Evolutionary conservation across 2,113 vertebrate genomes (phyloP).

Genomic region (Syngnathus typhle): DNA sequence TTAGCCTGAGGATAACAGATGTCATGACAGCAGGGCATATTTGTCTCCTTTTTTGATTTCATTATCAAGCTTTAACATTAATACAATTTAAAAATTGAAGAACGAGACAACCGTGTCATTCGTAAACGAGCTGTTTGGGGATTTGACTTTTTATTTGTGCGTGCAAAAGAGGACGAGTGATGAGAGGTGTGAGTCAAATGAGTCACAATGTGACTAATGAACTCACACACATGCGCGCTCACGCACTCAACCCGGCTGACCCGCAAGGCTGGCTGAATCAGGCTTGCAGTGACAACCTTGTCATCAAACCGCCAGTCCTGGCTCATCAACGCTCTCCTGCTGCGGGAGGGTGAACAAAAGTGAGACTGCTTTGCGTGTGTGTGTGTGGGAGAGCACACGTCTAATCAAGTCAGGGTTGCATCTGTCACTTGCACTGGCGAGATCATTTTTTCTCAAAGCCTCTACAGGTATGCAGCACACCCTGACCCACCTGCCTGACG

Average conservation of each 20-base stretch:
- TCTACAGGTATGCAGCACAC: conserved; percentile 65
- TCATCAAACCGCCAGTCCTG: conserved; percentile 60
- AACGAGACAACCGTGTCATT: neutral
- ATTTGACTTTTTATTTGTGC: conserved; percentile 15
- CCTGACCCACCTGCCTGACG: conserved; percentile 42
- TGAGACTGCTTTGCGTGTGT: conserved; percentile 35
- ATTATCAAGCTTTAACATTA: conserved; percentile 50
- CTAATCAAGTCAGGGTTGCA: conserved; percentile 64
- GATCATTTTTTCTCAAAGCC: conserved; percentile 69
- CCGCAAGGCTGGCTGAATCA: conserved; percentile 52
- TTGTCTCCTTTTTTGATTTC: conserved; percentile 16
- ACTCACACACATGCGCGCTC: conserved; percentile 27
- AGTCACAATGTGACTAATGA: conserved; percentile 51
- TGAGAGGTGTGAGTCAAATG: conserved; percentile 45
- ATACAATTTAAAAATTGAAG: conserved; percentile 18
- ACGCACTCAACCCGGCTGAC: conserved; percentile 32
- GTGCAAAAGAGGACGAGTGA: conserved; percentile 27
- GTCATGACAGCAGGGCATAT: conserved; percentile 58
- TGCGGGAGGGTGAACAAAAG: conserved; percentile 27
- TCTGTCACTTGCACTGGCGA: conserved; percentile 65
- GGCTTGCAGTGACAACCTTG: conserved; percentile 54
- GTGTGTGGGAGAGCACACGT: conserved; percentile 25
- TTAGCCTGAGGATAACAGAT: conserved; percentile 68
- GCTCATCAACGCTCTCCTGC: conserved; percentile 63
- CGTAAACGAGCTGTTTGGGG: neutral